Conservation (phyloP, 2,113 vertebrate species). For the Azemiops feae region DNA sequence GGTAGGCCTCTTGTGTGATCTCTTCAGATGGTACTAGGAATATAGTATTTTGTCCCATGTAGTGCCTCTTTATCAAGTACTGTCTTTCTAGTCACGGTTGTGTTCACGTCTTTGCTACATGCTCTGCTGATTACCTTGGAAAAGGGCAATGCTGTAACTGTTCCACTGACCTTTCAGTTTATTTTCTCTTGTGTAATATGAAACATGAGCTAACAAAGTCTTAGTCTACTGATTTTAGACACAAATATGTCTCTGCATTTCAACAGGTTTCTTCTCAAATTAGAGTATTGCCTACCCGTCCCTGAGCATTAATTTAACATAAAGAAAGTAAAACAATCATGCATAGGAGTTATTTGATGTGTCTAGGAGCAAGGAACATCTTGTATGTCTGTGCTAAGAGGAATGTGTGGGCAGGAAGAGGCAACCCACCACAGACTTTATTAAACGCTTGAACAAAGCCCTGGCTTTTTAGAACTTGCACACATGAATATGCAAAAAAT, state of each 20-base stretch:
- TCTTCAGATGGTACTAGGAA: slow-evolving; percentile 36
- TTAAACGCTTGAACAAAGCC: slow-evolving; percentile 26
- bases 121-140: slow-evolving; percentile 81
- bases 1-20: slow-evolving; percentile 38
- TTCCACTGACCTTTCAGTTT: slow-evolving; percentile 81
- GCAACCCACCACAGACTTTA: not conserved
- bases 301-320: slow-evolving; percentile 31
- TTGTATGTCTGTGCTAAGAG: not conserved
- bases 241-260: slow-evolving; percentile 64
- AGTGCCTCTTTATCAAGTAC: slow-evolving; percentile 63
- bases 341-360: slow-evolving; percentile 1
- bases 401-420: not conserved
- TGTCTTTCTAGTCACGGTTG: slow-evolving; percentile 73
- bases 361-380: slow-evolving; percentile 11
- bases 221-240: slow-evolving; percentile 68
- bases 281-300: slow-evolving; percentile 22
- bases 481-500: not conserved
- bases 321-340: not conserved
- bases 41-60: slow-evolving; percentile 50
- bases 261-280: slow-evolving; percentile 53
- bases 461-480: not conserved
- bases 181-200: slow-evolving; percentile 86
- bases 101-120: slow-evolving; percentile 77
- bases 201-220: slow-evolving; percentile 75
- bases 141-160: slow-evolving; percentile 83